Conservation (phyloP, 2,797 vertebrate genomes). For the Coluber constrictor region DNA sequence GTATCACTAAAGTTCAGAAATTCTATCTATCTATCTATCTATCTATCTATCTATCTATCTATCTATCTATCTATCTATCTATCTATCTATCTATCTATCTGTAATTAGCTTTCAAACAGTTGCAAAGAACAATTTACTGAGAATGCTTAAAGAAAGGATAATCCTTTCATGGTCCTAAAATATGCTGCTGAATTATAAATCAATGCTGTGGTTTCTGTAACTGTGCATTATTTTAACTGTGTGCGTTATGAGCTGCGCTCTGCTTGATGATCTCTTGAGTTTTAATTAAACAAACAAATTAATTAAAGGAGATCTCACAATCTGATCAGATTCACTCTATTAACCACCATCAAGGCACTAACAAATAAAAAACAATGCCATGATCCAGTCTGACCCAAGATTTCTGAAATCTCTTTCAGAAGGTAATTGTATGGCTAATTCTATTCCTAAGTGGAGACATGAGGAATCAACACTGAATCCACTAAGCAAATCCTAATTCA, state of each 20-base stretch:
- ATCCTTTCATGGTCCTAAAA: neutral
- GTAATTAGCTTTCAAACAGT: accelerated
- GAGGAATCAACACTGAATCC: neutral
- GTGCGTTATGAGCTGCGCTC: neutral
- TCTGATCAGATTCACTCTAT: neutral
- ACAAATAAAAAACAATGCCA: neutral
- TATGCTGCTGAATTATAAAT: neutral
- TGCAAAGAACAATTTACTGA: neutral
- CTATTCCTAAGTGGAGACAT: neutral
- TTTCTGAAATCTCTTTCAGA: neutral
- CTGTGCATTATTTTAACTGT: too few relatives aligned
- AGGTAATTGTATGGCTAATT: neutral
- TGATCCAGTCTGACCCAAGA: neutral
- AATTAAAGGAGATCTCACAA: neutral
- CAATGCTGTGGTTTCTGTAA: neutral
- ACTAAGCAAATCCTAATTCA: neutral
- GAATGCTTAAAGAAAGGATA: neutral
- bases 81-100: neutral
- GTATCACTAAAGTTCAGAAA: neutral
- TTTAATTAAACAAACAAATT: neutral
- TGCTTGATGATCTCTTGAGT: neutral
- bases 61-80: neutral
- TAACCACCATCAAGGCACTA: neutral
- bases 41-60: neutral
- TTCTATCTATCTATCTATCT: neutral